Base-by-base conservation (phyloP, 2,888 invertebrate species). In the Euplagia quadripunctaria region DNA sequence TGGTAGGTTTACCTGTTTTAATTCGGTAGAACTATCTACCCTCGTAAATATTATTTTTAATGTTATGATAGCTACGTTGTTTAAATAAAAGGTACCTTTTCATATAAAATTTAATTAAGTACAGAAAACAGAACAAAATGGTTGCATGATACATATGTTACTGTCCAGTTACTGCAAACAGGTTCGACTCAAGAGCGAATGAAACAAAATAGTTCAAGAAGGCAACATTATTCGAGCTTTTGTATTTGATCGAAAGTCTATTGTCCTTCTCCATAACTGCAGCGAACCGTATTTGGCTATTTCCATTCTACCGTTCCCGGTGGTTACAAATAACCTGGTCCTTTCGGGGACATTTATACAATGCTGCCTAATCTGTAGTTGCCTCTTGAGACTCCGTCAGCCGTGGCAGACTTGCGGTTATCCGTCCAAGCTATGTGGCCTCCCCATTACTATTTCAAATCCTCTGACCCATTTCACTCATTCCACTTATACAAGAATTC, bases 371-470 rank as follows among this genome's bases (percentile, higher is more conserved):
- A 73, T 70, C 55, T 72, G 74, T 71, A 73, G 76, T 79, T 68
- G 71, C 72, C 72, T 52, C 71, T 79, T 75, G 71, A 76, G 77
- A 77, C 76, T 76, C 80, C 77, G 69, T 61, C 69, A 77, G 79
- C 75, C 79, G 73, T 78, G 74, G 72, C 70, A 69, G 79, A 55
- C 42, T 51, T 70, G 66, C 64, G 68, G 72, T 52, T 70, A 43
- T 17, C 51, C 68, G 49, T 64, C 8, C 70, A 64, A 70, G 61
- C 58, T 20, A 68, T 52, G 46, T 41, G 14, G 14, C 42, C 51
- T 61, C 51, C 9, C 20, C 65, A 61, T 69, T 69, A 73, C 64
- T 64, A 73, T 73, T 73, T 58, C 68, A 73, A 70, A 73, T 64
- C 64, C 71, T 66, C 51, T 58, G 66, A 73, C 66, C 66, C 66